Evolutionary conservation across 2,797 vertebrate species (phyloP), one percentile per base, ranked within the genome.

Genomic region (Anguilla marmorata): DNA sequence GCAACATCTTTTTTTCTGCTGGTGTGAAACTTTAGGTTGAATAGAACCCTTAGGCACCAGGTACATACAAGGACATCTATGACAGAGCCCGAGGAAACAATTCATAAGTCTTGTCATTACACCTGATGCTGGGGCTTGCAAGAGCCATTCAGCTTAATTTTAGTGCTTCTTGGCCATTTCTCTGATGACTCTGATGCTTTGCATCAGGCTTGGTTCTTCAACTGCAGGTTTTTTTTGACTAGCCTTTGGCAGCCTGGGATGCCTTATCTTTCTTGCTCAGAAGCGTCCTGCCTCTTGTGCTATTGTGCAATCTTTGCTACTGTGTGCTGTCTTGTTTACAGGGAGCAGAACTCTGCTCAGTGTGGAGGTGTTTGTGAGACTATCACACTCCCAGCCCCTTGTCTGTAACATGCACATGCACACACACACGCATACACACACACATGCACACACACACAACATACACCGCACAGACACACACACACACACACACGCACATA

Each of bases 241-340:
- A 86, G 66, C 89, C 33, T 7, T 85, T 6, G 56, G 27, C 84
- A 21, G 72, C 86, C 72, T 14, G 50, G 69, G 72, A 21, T 21
- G 21, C 56, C 72, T 84, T 84, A 84, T 90, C 33, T 84, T 63
- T 52, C 84, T 52, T 89, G 89, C 92, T 87, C 19, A 85, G 89
- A 85, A 86, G 86, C 84, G 91, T 91, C 87, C 89, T 93, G 48
- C 85, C 91, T 93, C 90, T 91, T 91, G 85, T 92, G 93, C 92
- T 92, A 91, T 95, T 95, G 93, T 90, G 93, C 93, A 94, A 95
- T 93, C 92, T 89, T 90, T 83, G 90, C 87, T 87, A 88, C 92
- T 91, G 91, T 41, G 91, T 92, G 89, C 83, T 88, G 91, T 93
- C 92, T 41, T 96, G 95, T 96, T 96, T 96, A 96, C 94, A 91